Percentiles rank a stretch among this genome's conserved stretches.
phyloP scores from a whole-genome alignment of 2,113 vertebrate genomes.

The Mungos mungo region DNA sequence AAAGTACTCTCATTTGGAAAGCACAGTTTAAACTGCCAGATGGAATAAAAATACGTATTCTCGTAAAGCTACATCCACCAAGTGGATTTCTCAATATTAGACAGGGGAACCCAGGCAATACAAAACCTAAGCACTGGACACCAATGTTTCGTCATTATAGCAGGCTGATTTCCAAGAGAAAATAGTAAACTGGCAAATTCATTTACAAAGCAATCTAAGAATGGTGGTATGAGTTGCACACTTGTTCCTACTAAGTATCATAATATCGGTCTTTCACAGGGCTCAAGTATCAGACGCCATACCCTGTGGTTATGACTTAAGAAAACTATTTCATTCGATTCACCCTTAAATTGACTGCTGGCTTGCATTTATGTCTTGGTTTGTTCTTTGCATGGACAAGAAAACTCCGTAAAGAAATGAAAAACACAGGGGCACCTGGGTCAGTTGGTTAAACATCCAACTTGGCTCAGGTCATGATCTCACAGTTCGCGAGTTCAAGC shows the following conservation, averaged over 20 bases:
- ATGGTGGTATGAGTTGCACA: neutral
- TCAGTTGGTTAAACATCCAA: no score
- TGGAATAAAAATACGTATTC: neutral
- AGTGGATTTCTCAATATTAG: constrained; percentile 33
- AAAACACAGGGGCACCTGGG: neutral
- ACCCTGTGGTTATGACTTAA: neutral
- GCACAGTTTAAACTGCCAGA: neutral
- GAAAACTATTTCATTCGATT: rapidly evolving
- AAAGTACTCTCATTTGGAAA: constrained; percentile 2
- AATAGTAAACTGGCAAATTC: constrained; percentile 26
- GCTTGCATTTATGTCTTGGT: neutral
- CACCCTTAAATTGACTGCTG: neutral
- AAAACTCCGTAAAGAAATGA: neutral
- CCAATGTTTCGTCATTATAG: neutral
- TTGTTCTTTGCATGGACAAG: neutral
- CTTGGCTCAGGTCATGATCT: no score
- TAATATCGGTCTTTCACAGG: neutral
- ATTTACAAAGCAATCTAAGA: neutral
- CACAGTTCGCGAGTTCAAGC: no score
- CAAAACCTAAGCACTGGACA: no score
- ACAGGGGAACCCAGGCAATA: no score
- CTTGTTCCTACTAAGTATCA: neutral
- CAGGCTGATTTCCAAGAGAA: neutral
- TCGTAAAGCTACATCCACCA: neutral
- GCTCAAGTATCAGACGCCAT: neutral